Evolutionary conservation across 2,888 invertebrate genomes (phyloP).

Genomic region (Thyatira batis): DNA sequence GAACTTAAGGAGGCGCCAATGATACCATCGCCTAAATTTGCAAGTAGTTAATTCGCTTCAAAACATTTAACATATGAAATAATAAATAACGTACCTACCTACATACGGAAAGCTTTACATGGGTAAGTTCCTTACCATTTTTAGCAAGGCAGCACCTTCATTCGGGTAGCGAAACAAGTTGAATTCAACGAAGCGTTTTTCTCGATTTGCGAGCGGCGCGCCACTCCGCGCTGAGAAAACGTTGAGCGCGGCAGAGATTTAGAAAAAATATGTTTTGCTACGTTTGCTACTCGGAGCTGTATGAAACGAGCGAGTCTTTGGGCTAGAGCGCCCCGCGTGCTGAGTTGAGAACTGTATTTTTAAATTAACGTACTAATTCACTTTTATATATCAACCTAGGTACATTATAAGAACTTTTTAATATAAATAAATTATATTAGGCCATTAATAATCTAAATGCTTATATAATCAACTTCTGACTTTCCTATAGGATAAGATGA

Average conservation of each 20-base stretch:
- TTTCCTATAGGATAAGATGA: neutral
- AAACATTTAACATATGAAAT: neutral
- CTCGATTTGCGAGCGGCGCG: slow-evolving; percentile 33
- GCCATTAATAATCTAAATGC: neutral
- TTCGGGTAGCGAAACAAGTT: slow-evolving; percentile 33
- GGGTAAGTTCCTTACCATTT: slow-evolving; percentile 15
- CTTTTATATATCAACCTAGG: neutral
- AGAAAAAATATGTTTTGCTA: slow-evolving; percentile 20
- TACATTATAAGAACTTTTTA: too few species aligned
- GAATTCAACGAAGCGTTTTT: slow-evolving; percentile 44
- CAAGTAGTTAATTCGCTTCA: neutral
- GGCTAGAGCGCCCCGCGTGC: neutral
- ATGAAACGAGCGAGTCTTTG: neutral
- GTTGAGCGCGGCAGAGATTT: slow-evolving; percentile 10
- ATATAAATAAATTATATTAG: too few species aligned
- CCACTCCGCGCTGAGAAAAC: slow-evolving; percentile 21
- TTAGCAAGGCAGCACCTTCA: slow-evolving; percentile 31
- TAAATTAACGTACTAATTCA: neutral
- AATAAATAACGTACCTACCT: neutral
- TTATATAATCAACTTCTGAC: neutral
- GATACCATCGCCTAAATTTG: too few species aligned
- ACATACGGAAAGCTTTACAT: neutral
- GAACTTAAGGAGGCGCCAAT: too few species aligned
- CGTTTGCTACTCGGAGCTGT: slow-evolving; percentile 2
- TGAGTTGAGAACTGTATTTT: neutral